A percentile compares a stretch with the other conserved stretches of the same genome.
Conservation (phyloP, 2,113 vertebrate species). For the Tetrao urogallus region DNA sequence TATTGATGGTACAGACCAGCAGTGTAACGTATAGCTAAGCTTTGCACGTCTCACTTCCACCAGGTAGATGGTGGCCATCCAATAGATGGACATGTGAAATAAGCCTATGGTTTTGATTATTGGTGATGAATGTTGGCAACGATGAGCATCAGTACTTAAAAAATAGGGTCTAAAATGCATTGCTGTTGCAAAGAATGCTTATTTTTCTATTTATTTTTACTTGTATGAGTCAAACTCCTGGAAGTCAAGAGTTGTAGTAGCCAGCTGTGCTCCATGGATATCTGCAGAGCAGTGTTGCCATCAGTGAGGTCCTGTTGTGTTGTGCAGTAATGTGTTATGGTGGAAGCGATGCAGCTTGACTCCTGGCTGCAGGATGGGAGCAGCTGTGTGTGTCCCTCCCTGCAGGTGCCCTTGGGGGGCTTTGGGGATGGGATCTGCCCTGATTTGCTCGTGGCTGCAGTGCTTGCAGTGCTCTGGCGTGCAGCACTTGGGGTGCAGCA, state of each 20-base stretch:
- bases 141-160: not conserved
- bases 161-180: not conserved
- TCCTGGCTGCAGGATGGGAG: not conserved
- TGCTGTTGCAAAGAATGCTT: not conserved
- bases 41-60: not conserved
- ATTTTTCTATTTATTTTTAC: not conserved
- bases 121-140: not conserved
- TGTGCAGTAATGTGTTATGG: not conserved
- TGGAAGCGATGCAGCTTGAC: not conserved
- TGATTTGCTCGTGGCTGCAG: accelerated
- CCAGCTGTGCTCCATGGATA: not conserved
- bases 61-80: not conserved
- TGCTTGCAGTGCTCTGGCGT: not conserved
- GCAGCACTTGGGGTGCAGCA: not conserved
- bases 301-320: not conserved
- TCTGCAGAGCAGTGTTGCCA: not conserved
- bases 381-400: not conserved
- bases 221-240: not conserved
- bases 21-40: not conserved
- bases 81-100: not conserved
- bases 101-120: accelerated
- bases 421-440: not conserved
- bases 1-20: accelerated
- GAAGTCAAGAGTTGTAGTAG: not conserved
- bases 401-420: not conserved